Base-by-base conservation (phyloP, 2,888 invertebrate species). In the Loripinus fragilis region DNA sequence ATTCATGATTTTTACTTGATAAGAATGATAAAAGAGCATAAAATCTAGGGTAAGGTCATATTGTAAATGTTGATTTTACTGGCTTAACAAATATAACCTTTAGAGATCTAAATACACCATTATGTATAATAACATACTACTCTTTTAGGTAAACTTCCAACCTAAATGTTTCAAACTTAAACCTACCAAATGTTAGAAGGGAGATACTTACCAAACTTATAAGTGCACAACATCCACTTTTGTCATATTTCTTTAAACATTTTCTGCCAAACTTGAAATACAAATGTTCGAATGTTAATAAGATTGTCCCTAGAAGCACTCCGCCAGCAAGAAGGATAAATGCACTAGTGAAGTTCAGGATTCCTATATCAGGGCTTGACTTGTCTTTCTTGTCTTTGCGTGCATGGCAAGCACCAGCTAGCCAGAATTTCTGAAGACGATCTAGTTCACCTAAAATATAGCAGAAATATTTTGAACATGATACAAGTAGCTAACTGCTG, bases 261-360 rank as follows among this genome's bases (percentile, higher is more conserved):
- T 86, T 88, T 60, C 92, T 85, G 68, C 91, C 91, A 81, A 98
- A 99, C 92, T 97, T 97, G 94, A 98, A 98, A 94, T 99, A 99
- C 78, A 98, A 95, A 94, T 98, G 97, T 94, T 99, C 99, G 80
- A 98, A 94, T 64, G 97, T 95, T 81, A 99, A 95, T 79, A 99
- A 95, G 41, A 98, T 94, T 0, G 97, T 96, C 0, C 98, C 98
- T 86, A 99, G 95, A 78, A 98, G 95, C 89, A 99, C 98, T 55
- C 99, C 99, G 80, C 97, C 97, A 95, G 98, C 98, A 76, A 99
- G 95, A 83, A 99, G 95, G 78, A 99, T 95, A 94, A 99, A 99
- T 71, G 99, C 99, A 78, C 98, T 98, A 93, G 99, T 96, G 94
- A 99, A 99, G 95, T 99, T 99, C 94, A 94, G 94, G 42, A 95